A percentile compares a stretch with the other conserved stretches of the same genome.
phyloP scores from a whole-genome alignment of 2,797 vertebrate species.

The Vireo griseus region DNA sequence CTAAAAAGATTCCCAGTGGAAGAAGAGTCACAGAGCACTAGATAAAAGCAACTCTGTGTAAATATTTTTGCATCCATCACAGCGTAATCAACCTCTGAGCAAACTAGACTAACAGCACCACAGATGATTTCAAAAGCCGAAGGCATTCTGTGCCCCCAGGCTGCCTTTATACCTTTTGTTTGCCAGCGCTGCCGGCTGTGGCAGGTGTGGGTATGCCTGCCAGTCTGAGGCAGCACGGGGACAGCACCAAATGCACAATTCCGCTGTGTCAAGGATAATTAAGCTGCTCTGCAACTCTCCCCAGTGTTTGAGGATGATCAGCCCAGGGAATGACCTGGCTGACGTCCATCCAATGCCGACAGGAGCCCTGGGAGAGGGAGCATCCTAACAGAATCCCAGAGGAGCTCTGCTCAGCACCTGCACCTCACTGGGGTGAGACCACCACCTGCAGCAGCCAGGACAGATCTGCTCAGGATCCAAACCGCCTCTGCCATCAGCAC shows the following conservation, averaged over 20 bases:
- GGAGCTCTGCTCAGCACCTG: not conserved
- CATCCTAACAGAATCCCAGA: not conserved
- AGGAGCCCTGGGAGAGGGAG: not conserved
- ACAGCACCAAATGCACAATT: not conserved
- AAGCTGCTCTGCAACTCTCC: not conserved
- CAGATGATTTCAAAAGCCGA: not conserved
- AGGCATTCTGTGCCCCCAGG: not conserved
- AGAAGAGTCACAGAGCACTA: not conserved
- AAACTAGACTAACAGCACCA: not conserved
- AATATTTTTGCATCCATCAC: not conserved
- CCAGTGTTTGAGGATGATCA: not conserved
- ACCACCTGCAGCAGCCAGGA: not conserved
- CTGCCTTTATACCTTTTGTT: not conserved
- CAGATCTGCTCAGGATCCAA: not conserved
- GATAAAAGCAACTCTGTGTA: not conserved
- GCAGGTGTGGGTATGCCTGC: fast-evolving
- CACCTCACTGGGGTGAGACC: not conserved
- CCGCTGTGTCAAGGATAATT: fast-evolving
- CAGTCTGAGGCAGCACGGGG: fast-evolving
- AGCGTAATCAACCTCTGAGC: not conserved
- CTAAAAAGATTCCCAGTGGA: not conserved
- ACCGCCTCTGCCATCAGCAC: too few species aligned
- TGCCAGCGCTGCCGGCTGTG: not conserved
- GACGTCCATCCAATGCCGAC: not conserved
- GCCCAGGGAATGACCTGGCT: not conserved